Base-by-base conservation (phyloP, 2,888 invertebrate genomes). In the Drosophila peninsularis region DNA sequence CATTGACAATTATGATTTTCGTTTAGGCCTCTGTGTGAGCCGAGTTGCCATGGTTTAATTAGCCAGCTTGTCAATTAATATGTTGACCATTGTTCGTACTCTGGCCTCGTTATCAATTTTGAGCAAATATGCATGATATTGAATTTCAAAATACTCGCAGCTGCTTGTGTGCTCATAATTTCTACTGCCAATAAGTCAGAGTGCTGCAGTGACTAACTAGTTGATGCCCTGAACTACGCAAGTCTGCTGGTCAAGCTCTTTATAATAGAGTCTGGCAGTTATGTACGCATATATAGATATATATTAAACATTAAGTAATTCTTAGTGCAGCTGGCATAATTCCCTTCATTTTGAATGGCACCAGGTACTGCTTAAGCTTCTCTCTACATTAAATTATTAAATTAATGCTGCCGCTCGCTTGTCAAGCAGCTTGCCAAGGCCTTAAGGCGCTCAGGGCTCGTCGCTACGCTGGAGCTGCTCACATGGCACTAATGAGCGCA, bases 401-500 rank as follows among this genome's bases (percentile, higher is more conserved):
- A 39, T 39, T 53, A 53, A 39, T 62, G 21, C 47, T 27, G 37
- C 34, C 13, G 3, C 34, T 34, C 17, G 39, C 17, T 21, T 24
- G 24, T 10, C 17, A n/a, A 10, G 10, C 13, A 37, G 21, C 49
- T 19, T 5, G n/a, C 17, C 17, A 13, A 55, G 30, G 4, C 19
- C 39, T 10, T 30, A 11, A 13, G 41, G 30, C 17, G 13, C 3
- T 2, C 14, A 19, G 21, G 41, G 41, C n/a, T n/a, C n/a, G 34
- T 11, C 30, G 21, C 21, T 41, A 36, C 19, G 17, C 6, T 17
- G 7, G 10, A 3, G 19, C n/a, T 37, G 50, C 32, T 21, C 41
- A 13, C 1, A 17, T 17, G 32, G 44, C 36, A 14, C 27, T 50
- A 44, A 54, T 58, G 44, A 32, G 53, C 13, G 17, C 19, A 57